Evolutionary conservation across 1,140 invertebrate species (phyloP).

Genomic region (Drosophila busckii): DNA sequence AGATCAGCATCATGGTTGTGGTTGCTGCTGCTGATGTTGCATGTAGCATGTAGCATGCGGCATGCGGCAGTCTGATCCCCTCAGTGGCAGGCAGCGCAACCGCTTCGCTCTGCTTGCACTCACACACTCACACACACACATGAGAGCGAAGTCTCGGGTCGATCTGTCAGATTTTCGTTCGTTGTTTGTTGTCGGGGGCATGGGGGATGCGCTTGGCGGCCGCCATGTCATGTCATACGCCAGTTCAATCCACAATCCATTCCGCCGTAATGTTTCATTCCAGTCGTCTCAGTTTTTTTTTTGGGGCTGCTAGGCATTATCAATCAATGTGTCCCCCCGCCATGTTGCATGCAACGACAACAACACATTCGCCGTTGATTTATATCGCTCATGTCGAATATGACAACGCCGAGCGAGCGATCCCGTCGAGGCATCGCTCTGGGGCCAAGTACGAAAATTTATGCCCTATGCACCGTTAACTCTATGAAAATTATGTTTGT

Average conservation of each 20-base stretch:
- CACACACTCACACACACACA: conserved; percentile 16
- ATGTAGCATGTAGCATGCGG: conserved; percentile 16
- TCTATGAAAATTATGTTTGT: conserved; percentile 43
- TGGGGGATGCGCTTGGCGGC: conserved; percentile 51
- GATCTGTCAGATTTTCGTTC: conserved; percentile 27
- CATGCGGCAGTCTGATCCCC: conserved; percentile 30
- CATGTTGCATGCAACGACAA: conserved; percentile 5
- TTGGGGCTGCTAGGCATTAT: conserved; percentile 47
- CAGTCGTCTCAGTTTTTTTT: conserved; percentile 42
- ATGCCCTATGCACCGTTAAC: conserved; percentile 66
- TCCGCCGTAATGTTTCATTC: conserved; percentile 73
- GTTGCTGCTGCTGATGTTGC: background rate
- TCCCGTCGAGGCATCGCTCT: conserved; percentile 1
- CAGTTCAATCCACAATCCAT: conserved; percentile 49
- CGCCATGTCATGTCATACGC: conserved; percentile 61
- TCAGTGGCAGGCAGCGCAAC: conserved; percentile 36
- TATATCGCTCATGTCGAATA: conserved; percentile 68
- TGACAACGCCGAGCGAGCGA: conserved; percentile 53
- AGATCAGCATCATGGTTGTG: background rate
- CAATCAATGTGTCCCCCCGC: conserved; percentile 46
- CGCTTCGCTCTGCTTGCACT: conserved; percentile 50
- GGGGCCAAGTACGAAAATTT: conserved; percentile 31
- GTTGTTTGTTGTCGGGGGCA: conserved; percentile 4
- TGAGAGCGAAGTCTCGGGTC: conserved; percentile 2
- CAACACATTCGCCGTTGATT: conserved; percentile 56